Conservation (phyloP, 1,140 invertebrate genomes). For the Augochlora pura region DNA sequence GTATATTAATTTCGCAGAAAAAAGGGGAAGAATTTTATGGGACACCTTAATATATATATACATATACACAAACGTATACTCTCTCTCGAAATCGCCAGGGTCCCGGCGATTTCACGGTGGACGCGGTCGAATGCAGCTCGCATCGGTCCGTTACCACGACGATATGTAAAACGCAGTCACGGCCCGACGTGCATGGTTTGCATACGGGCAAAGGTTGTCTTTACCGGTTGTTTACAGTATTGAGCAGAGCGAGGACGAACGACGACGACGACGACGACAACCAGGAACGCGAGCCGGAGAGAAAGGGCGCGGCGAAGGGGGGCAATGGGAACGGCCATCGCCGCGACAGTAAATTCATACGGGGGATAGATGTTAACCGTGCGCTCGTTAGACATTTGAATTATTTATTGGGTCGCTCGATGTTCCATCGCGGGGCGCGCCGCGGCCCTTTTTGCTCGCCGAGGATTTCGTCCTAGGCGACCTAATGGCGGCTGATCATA, state of each 20-base stretch:
- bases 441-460: no score
- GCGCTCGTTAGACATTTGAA: no score
- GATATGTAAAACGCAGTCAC: constrained; percentile 56
- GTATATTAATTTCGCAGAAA: no score
- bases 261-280: constrained; percentile 18
- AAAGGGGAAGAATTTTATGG: constrained; percentile 14
- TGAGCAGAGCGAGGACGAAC: constrained; percentile 34
- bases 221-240: constrained; percentile 56
- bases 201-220: constrained; percentile 47
- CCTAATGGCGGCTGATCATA: no score
- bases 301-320: constrained; percentile 34
- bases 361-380: not conserved
- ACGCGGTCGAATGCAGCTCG: constrained; percentile 40
- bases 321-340: constrained; percentile 12
- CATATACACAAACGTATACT: no score
- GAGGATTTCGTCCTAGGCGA: no score
- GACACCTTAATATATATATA: no score
- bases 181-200: constrained; percentile 37
- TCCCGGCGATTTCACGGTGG: constrained; percentile 1
- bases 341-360: constrained; percentile 28
- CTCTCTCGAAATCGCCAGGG: not conserved
- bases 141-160: constrained; percentile 41
- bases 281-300: constrained; percentile 29
- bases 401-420: no score
- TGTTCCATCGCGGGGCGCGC: no score